Percentiles rank a stretch among this genome's conserved stretches.
Conservation (phyloP, 2,888 invertebrate genomes). For the Nephrotoma flavescens region DNA sequence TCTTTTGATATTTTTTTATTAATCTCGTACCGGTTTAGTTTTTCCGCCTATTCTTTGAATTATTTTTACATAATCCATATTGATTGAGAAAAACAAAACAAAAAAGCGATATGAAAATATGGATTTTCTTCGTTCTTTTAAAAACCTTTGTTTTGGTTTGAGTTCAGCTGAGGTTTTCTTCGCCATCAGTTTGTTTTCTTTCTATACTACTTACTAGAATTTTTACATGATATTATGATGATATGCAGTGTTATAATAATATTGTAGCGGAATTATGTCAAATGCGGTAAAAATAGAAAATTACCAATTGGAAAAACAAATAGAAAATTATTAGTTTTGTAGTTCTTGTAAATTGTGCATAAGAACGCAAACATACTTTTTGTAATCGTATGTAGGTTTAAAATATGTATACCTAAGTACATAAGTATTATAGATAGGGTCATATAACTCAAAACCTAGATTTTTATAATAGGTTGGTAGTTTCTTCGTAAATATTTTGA, state of each 20-base stretch:
- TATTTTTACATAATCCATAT: background rate
- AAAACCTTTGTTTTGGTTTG: background rate
- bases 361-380: background rate
- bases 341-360: background rate
- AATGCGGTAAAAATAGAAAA: background rate
- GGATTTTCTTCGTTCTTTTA: background rate
- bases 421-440: background rate
- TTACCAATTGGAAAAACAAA: background rate
- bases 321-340: background rate
- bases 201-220: background rate
- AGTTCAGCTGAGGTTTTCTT: background rate
- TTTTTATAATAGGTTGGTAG: too few relatives aligned
- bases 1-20: background rate
- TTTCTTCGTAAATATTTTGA: too few relatives aligned
- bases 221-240: background rate
- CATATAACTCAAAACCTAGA: background rate
- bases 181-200: background rate
- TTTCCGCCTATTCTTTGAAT: background rate
- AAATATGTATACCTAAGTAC: background rate
- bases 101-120: background rate
- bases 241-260: background rate
- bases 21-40: background rate
- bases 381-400: background rate
- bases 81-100: background rate
- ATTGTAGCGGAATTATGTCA: background rate